These are phyloP conservation scores for Manis javanica DNA, from an alignment of 2,797 vertebrate species.

Conservation along the genomic window DNA sequence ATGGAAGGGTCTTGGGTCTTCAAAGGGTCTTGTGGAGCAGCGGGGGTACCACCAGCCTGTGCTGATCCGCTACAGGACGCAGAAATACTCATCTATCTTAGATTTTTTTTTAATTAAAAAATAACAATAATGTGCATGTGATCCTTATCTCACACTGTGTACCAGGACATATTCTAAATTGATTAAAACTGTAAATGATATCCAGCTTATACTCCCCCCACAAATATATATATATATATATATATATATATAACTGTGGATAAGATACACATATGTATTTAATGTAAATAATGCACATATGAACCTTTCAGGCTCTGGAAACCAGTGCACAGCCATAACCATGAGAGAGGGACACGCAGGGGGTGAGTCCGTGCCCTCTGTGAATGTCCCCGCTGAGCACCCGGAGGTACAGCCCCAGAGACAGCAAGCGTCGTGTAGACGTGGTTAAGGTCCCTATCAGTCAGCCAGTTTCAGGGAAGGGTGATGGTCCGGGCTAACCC, in stretches of 20 bases:
- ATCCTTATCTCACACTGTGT: not conserved
- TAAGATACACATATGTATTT: no score
- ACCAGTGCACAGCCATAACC: not conserved
- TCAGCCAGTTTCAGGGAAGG: no score
- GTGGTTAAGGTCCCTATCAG: accelerated
- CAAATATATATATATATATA: accelerated
- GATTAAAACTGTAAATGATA: accelerated
- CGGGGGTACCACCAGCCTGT: no score
- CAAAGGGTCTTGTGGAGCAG: no score
- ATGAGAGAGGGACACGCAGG: accelerated
- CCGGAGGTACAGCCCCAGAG: not conserved
- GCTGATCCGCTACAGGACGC: no score
- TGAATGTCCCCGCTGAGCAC: no score
- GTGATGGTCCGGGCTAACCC: accelerated
- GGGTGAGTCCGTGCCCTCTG: accelerated
- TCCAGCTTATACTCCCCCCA: not conserved
- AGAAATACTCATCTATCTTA: no score
- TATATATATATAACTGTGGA: no score
- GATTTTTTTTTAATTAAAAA: no score
- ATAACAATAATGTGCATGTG: accelerated
- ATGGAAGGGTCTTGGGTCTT: no score
- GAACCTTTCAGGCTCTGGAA: not conserved
- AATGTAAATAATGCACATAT: not conserved
- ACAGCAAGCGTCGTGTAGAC: not conserved
- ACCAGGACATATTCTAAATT: not conserved